phyloP scores from a whole-genome alignment of 2,888 invertebrate species.

The Mesorhabditis sp. region DNA sequence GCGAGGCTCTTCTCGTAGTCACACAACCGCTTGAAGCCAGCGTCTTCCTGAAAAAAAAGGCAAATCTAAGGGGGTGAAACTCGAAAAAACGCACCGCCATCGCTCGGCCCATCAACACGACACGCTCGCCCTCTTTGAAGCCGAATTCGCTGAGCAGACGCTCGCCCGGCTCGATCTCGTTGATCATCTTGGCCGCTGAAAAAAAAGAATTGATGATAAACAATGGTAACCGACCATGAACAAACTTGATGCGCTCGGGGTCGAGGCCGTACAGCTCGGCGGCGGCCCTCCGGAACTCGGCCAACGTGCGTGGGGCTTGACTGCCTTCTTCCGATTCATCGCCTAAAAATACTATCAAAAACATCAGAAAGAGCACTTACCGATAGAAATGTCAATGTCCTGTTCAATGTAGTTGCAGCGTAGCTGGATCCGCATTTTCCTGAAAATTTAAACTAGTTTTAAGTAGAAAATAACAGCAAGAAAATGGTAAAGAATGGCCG shows the following conservation, averaged over 20 bases:
- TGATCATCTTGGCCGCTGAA: neutral
- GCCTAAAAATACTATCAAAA: constrained; percentile 14
- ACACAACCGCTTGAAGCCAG: constrained; percentile 34
- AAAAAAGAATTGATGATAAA: neutral
- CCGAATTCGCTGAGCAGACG: constrained; percentile 16
- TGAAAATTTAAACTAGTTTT: neutral
- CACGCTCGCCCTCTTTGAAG: constrained; percentile 49
- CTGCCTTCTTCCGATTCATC: constrained; percentile 19
- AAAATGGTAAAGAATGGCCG: no score
- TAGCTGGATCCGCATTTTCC: neutral
- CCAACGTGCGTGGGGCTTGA: neutral
- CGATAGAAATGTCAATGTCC: neutral
- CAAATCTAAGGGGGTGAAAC: neutral
- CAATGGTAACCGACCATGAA: neutral
- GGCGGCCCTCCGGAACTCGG: neutral
- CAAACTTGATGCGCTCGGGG: neutral
- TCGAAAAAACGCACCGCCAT: constrained; percentile 24
- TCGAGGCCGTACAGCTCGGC: neutral
- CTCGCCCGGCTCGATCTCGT: no score
- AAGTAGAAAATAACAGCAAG: no score
- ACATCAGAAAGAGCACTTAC: neutral
- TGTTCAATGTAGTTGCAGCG: neutral
- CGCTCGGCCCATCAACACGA: constrained; percentile 46
- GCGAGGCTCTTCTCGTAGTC: constrained; percentile 49
- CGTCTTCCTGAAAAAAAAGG: constrained; percentile 31